Evolutionary conservation across 2,113 vertebrate genomes (phyloP), one percentile per base, ranked within the genome.

Genomic region (Probosciger aterrimus): DNA sequence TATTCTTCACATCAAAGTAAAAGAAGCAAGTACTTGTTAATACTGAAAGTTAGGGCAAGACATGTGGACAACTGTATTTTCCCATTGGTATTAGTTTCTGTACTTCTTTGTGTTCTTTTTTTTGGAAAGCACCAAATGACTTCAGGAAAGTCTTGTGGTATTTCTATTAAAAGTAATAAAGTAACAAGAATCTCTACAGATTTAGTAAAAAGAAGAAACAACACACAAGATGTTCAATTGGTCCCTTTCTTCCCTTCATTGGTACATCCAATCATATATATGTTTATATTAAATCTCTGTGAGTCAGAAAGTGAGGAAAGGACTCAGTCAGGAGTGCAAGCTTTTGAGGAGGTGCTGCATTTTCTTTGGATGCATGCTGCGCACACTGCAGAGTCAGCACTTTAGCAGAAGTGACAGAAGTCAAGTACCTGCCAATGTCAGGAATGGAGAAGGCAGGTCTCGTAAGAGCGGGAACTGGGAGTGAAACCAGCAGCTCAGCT

Each of bases 381-480:
- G 2, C 53, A 67, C 65, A 13, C 30, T 1, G 6, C 74, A 78
- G 62, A 86, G 60, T 86, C 85, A 92, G 90, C 75, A 70, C 23
- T 96, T 95, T 9, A 79, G 75, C 46, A 77, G 59, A 93, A 95
- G 87, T 80, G 84, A 88, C 68, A 96, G 76, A 95, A 94, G 68
- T 83, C 12, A 2, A 96, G 69, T 68, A 88, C 55, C 62, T 94
- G 79, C 80, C 94, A 93, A 75, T 7, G 9, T 57, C 5, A 8
- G 82, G 71, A 90, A 46, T 11, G 14, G 44, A 82, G 64, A 79
- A 88, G 57, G 39, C 88, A 93, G 71, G 43, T 83, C 75, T 76
- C 14, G 0, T 44, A 88, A 81, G 63, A 87, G 24, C 3, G 2
- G 44, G 57, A 93, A 69, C 11, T 2, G 1, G 43, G 52, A 90